phyloP scores from a whole-genome alignment of 2,888 invertebrate genomes.

The Timema cristinae region DNA sequence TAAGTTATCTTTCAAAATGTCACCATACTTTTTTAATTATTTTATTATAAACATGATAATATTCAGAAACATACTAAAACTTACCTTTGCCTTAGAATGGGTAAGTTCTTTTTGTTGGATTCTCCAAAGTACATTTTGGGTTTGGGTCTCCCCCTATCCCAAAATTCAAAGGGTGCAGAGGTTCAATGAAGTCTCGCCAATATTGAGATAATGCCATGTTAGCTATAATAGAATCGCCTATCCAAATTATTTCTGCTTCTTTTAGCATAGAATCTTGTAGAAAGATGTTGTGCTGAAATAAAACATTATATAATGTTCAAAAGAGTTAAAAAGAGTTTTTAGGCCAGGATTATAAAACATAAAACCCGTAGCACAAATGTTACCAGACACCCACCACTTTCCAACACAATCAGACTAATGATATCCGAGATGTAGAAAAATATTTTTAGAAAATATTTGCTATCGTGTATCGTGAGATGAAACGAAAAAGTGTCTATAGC shows the following conservation, averaged over 20 bases:
- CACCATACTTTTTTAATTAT: too few species aligned
- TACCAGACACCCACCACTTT: too few species aligned
- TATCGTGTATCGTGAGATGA: too few species aligned
- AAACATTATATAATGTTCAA: not conserved
- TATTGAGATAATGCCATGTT: conserved; percentile 77
- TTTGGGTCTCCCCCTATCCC: conserved; percentile 84
- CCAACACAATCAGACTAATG: too few species aligned
- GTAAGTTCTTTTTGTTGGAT: conserved; percentile 86
- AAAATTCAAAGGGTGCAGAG: conserved; percentile 86
- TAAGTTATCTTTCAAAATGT: too few species aligned
- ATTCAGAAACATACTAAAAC: conserved; percentile 20
- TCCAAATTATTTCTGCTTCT: conserved; percentile 88
- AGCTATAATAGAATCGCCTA: conserved; percentile 85
- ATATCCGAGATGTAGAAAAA: too few species aligned
- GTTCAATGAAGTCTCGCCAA: conserved; percentile 88
- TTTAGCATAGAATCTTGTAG: conserved; percentile 79
- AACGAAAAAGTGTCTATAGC: too few species aligned
- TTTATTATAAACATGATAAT: not conserved
- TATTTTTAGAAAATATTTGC: too few species aligned
- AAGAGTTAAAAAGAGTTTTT: not conserved
- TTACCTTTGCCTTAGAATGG: conserved; percentile 80
- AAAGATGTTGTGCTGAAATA: conserved; percentile 76
- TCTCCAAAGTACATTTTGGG: conserved; percentile 87
- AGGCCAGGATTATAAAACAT: too few species aligned
- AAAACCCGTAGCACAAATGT: too few species aligned